Evolutionary conservation across 2,113 vertebrate species (phyloP).

Genomic region (Sus scrofa): DNA sequence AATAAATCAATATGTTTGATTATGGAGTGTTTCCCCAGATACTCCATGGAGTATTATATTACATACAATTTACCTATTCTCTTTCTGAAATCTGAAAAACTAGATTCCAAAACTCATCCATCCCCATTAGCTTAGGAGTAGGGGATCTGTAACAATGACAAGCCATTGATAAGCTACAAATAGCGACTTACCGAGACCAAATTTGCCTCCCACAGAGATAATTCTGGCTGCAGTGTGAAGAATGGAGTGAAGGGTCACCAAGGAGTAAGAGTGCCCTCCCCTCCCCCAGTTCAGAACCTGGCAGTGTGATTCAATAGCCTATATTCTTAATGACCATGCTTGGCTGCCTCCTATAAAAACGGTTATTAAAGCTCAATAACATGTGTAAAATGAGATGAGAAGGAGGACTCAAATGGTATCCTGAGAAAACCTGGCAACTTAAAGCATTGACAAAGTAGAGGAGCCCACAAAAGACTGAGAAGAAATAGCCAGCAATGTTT

Average conservation of each 20-base stretch:
- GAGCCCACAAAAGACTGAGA: not conserved
- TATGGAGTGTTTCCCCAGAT: not conserved
- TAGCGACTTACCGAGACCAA: not conserved
- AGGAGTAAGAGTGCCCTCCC: too few species aligned
- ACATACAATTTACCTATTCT: not conserved
- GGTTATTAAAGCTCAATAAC: not conserved
- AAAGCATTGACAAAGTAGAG: not conserved
- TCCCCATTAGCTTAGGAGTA: not conserved
- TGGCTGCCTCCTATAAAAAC: not conserved
- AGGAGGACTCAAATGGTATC: rapidly evolving
- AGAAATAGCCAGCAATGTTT: not conserved
- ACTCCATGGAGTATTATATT: not conserved
- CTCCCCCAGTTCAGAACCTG: not conserved
- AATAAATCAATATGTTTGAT: not conserved
- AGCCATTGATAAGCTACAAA: not conserved
- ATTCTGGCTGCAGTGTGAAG: rapidly evolving
- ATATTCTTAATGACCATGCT: not conserved
- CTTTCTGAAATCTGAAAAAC: not conserved
- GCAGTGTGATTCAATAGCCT: not conserved
- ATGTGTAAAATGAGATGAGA: not conserved
- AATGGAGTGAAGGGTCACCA: not conserved
- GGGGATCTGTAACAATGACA: not conserved
- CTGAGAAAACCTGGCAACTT: not conserved
- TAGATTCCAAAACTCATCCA: not conserved
- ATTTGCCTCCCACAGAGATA: not conserved